A percentile compares a stretch with the other conserved stretches of the same genome.
Conservation (phyloP, 2,797 vertebrate genomes). For the Serranus cabrilla region DNA sequence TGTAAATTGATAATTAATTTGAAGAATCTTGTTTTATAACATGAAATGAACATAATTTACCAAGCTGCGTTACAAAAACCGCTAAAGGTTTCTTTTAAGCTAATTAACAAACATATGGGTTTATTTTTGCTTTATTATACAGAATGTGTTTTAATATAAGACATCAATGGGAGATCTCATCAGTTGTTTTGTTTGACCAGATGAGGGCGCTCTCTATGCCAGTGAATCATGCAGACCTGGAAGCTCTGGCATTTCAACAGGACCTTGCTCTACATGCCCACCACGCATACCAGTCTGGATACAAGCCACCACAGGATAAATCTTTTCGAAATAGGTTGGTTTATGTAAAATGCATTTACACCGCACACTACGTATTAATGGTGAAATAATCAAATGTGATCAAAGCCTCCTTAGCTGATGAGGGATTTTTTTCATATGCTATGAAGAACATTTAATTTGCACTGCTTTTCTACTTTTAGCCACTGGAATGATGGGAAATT, state of each 20-base stretch:
- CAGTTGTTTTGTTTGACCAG: conserved; percentile 74
- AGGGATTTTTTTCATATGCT: not conserved
- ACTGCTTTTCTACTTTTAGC: not conserved
- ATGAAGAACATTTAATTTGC: not conserved
- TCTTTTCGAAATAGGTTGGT: conserved; percentile 91
- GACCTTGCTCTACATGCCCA: conserved; percentile 92
- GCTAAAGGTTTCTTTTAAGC: no score
- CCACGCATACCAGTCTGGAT: conserved; percentile 90
- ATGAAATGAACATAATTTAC: not conserved
- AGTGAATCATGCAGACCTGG: conserved; percentile 90
- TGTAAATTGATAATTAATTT: not conserved
- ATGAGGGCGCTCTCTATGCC: conserved; percentile 90
- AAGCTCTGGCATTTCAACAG: conserved; percentile 91
- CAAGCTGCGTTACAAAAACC: no score
- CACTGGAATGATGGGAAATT: not conserved
- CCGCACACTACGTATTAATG: not conserved
- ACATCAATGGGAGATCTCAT: not conserved
- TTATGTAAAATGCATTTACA: not conserved
- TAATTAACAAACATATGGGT: no score
- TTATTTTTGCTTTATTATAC: not conserved
- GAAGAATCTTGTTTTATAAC: not conserved
- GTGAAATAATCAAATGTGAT: not conserved
- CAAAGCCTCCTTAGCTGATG: not conserved
- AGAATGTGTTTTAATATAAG: not conserved
- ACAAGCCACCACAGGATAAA: conserved; percentile 91